Evolutionary conservation across 2,113 vertebrate genomes (phyloP).

Genomic region (Furnarius figulus): DNA sequence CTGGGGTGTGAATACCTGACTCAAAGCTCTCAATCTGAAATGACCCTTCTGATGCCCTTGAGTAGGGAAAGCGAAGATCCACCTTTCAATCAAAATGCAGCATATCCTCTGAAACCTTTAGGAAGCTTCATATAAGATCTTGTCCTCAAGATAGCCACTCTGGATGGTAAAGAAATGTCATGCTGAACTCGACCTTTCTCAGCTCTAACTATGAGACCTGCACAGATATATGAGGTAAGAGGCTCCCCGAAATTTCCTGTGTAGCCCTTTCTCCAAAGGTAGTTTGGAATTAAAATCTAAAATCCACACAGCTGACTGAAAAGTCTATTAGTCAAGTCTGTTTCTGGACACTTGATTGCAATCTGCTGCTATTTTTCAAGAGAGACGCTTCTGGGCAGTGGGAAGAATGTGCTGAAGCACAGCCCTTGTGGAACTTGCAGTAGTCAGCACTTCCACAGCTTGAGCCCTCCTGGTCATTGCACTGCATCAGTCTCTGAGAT

Average conservation of each 20-base stretch:
- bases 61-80: background rate
- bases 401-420: background rate
- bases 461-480: background rate
- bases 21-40: background rate
- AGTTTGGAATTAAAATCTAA: background rate
- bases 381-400: background rate
- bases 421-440: background rate
- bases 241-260: background rate
- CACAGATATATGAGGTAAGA: background rate
- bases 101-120: constrained; percentile 80
- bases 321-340: background rate
- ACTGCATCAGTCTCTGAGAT: background rate
- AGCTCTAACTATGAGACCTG: background rate
- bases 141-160: constrained; percentile 60
- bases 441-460: background rate
- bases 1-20: background rate
- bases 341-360: background rate
- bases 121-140: constrained; percentile 81
- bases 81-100: background rate
- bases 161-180: background rate
- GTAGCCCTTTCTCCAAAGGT: background rate
- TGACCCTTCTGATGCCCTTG: background rate
- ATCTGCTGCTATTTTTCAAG: background rate
- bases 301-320: background rate
- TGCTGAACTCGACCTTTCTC: background rate